Evolutionary conservation across 2,113 vertebrate species (phyloP).

Genomic region (Limanda limanda): DNA sequence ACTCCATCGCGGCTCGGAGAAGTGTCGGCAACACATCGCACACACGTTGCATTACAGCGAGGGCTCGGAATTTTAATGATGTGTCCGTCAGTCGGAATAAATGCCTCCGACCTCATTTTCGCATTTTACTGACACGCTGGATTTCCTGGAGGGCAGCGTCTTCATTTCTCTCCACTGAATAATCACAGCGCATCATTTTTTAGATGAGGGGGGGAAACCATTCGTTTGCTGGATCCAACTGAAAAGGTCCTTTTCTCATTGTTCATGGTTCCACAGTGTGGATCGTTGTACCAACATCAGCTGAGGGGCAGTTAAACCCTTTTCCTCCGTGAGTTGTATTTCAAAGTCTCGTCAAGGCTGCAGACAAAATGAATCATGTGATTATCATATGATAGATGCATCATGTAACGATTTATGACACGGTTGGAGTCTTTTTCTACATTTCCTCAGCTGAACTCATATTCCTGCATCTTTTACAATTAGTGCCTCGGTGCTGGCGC

Average conservation of each 20-base stretch:
- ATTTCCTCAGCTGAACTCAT: no score
- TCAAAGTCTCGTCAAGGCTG: neutral
- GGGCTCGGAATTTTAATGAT: constrained; percentile 54
- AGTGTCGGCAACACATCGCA: constrained; percentile 48
- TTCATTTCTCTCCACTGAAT: constrained; percentile 20
- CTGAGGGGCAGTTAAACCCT: constrained; percentile 1
- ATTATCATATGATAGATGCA: constrained; percentile 7
- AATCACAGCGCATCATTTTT: neutral
- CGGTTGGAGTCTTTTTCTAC: no score
- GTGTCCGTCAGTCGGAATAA: constrained; percentile 37
- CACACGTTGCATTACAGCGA: constrained; percentile 1
- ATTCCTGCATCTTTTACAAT: no score
- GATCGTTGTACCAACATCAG: neutral
- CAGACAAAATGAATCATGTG: constrained; percentile 6
- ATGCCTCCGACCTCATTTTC: constrained; percentile 2
- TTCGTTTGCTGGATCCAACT: constrained; percentile 21
- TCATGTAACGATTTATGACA: no score
- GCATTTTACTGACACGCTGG: constrained; percentile 16
- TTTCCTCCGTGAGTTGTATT: neutral
- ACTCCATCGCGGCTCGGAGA: constrained; percentile 48
- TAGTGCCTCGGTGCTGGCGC: no score
- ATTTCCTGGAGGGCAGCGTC: constrained; percentile 5
- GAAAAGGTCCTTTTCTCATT: constrained; percentile 1
- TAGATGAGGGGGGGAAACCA: constrained; percentile 13
- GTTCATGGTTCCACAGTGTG: constrained; percentile 14